A percentile compares a stretch with the other conserved stretches of the same genome.
Evolutionary conservation across 2,113 vertebrate genomes (phyloP).

Genomic region (Maccullochella peelii): DNA sequence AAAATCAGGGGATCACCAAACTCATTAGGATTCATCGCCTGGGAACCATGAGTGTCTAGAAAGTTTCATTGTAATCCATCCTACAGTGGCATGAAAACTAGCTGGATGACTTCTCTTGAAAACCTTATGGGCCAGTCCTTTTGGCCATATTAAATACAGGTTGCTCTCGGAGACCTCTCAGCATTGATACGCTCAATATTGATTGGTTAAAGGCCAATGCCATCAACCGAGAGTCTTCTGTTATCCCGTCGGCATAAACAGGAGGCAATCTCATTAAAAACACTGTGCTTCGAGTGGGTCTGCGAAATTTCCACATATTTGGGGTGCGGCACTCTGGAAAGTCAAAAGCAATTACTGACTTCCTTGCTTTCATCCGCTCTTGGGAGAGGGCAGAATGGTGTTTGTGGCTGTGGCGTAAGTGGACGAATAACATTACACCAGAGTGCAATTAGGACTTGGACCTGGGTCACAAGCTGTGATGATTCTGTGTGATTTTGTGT

Average conservation of each 20-base stretch:
- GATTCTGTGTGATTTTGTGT: conserved; percentile 41
- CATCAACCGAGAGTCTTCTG: conserved; percentile 59
- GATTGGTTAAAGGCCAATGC: conserved; percentile 68
- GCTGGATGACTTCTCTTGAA: conserved; percentile 18
- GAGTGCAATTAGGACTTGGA: conserved; percentile 70
- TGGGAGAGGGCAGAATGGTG: conserved; percentile 37
- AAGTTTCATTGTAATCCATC: background rate
- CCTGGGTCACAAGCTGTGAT: conserved; percentile 53
- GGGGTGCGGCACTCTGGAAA: conserved; percentile 47
- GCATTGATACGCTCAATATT: conserved; percentile 61
- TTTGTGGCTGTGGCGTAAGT: conserved; percentile 56
- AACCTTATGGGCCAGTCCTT: conserved; percentile 26
- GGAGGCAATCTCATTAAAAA: conserved; percentile 77
- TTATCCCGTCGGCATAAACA: conserved; percentile 65
- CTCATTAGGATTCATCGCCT: background rate
- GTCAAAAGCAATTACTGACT: conserved; percentile 73
- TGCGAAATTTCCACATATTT: conserved; percentile 53
- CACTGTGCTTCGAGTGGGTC: conserved; percentile 31
- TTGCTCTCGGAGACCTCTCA: conserved; percentile 37
- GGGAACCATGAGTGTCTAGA: background rate
- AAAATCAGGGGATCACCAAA: background rate
- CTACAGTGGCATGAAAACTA: background rate
- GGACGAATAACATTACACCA: conserved; percentile 68
- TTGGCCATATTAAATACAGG: conserved; percentile 63
- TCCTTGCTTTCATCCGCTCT: conserved; percentile 43